Percentiles rank a stretch among this genome's conserved stretches.
These are phyloP conservation scores for Hyphantria cunea DNA, from an alignment of 1,140 invertebrate genomes.

Conservation along the genomic window DNA sequence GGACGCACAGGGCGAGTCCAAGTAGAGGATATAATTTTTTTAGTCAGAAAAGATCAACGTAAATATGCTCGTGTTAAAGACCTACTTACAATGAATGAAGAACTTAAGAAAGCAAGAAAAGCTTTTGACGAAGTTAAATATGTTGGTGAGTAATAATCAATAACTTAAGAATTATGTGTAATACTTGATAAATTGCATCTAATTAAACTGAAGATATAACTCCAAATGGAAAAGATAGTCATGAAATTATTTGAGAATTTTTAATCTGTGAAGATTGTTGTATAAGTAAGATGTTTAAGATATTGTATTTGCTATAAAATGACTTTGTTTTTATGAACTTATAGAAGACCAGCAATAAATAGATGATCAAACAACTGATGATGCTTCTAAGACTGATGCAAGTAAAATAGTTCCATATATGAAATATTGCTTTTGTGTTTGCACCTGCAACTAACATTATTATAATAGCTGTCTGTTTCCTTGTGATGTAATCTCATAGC, in stretches of 20 bases:
- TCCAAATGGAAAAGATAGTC: too few relatives aligned
- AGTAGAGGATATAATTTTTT: constrained; percentile 98
- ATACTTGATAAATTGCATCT: neutral
- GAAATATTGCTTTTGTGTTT: constrained; percentile 68
- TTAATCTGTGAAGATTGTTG: too few relatives aligned
- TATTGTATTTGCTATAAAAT: constrained; percentile 9
- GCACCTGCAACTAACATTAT: constrained; percentile 18
- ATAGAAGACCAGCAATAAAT: constrained; percentile 79
- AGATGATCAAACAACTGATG: constrained; percentile 50
- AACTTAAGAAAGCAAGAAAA: constrained; percentile 98
- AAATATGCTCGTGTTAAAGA: constrained; percentile 99
- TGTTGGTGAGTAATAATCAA: constrained; percentile 69
- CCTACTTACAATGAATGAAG: constrained; percentile 99
- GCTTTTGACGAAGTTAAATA: constrained; percentile 99
- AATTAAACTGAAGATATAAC: neutral
- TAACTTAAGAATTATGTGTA: neutral
- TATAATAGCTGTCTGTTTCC: too few relatives aligned
- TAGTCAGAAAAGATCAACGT: constrained; percentile 97
- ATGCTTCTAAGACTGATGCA: constrained; percentile 78
- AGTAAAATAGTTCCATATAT: constrained; percentile 71
- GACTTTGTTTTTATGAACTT: constrained; percentile 64
- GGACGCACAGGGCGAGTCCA: constrained; percentile 96
- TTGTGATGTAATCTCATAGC: too few relatives aligned
- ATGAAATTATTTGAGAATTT: neutral
- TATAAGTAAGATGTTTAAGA: neutral